Evolutionary conservation across 2,113 vertebrate genomes (phyloP), one percentile per base, ranked within the genome.

Genomic region (Atherinomorus stipes): DNA sequence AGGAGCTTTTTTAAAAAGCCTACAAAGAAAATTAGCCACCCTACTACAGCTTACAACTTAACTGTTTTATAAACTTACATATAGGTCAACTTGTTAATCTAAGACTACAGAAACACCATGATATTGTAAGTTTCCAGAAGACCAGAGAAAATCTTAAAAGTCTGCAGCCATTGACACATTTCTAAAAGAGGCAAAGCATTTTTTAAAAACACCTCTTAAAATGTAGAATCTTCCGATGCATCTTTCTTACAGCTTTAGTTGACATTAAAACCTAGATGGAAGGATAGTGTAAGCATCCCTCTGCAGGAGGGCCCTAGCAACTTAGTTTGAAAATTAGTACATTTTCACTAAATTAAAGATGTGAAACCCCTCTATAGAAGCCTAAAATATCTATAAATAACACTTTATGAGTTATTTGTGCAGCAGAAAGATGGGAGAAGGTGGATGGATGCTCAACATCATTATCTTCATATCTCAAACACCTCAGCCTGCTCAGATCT

Each of bases 381-480:
- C 26, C 56, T 65, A 40, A 64, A 60, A 38, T 38, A 45, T 45
- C 25, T 50, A 15, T 38, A 65, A 57, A 47, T 58, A 59, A 72
- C 60, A 64, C 16, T 18, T 19, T 21, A 60, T 52, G 53, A 64
- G 54, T 40, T 7, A n/a, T 64, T 68, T 68, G 56, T 68, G 58
- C 57, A 88, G 74, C 31, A 66, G 58, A 62, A 52, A 71, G 58
- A 44, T 54, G 62, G 47, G 45, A 76, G 50, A 4, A 51, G 66
- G 57, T 4, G 21, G 21, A 61, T 4, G 21, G 21, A 61, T 64
- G 42, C 50, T 16, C 38, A 26, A 57, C 50, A 62, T 19, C 2
- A 4, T 7, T 19, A 25, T 11, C 56, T 65, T 56, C 25, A n/a
- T 22, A 11, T 25, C 26, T 62, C 18, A 51, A 38, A 15, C 26